Percentiles rank a stretch among this genome's conserved stretches.
Evolutionary conservation across 2,888 invertebrate species (phyloP).

Genomic region (Neoascia interrupta): DNA sequence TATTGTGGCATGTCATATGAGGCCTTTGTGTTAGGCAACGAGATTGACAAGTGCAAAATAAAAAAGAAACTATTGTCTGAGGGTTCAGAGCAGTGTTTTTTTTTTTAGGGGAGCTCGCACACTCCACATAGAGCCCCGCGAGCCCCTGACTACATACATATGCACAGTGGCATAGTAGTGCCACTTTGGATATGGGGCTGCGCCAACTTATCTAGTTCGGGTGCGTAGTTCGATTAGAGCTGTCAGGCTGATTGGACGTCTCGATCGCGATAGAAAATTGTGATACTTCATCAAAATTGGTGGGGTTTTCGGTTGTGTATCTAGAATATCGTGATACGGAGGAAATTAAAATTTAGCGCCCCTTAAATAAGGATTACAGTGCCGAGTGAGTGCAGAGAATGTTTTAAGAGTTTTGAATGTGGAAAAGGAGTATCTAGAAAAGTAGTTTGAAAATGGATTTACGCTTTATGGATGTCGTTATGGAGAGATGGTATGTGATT

Average conservation of each 20-base stretch:
- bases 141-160: too few species aligned
- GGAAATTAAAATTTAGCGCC: neutral
- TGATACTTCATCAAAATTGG: neutral
- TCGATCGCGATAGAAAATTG: conserved; percentile 3
- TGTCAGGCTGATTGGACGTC: conserved; percentile 48
- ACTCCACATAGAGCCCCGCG: too few species aligned
- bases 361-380: neutral
- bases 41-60: neutral
- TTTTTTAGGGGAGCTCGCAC: conserved; percentile 44
- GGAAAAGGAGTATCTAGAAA: neutral
- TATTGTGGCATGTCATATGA: conserved; percentile 1
- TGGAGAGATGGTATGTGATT: conserved; percentile 57
- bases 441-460: conserved; percentile 57
- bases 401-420: too few species aligned
- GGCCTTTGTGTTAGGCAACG: conserved; percentile 17
- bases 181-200: too few species aligned
- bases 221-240: conserved; percentile 50
- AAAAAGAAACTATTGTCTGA: neutral
- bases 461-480: conserved; percentile 58
- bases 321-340: too few species aligned
- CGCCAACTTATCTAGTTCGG: conserved; percentile 19
- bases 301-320: too few species aligned
- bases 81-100: conserved; percentile 30
- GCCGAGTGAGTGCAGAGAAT: too few species aligned
- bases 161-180: too few species aligned